Evolutionary conservation across 92 coral and sea anemone species (phyloP), one percentile per base, ranked within the genome.

Genomic region (Porites divaricata): DNA sequence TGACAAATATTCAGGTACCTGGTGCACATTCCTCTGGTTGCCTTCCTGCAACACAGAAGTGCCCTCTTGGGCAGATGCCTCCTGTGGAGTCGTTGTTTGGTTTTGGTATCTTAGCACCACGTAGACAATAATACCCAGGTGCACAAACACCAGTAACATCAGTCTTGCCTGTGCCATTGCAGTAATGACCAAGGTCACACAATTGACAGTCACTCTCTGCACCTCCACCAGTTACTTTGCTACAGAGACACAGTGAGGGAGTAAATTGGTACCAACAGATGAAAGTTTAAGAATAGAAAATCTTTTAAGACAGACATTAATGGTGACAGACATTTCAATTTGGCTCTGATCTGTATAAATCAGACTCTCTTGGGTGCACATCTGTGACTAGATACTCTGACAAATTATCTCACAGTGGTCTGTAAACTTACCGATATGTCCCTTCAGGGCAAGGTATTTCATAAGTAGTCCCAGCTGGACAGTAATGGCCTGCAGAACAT

Each of bases 81-180:
- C 98, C 98, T 68, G 93, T 88, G 25, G 97, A 90, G 49, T 95
- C 99, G 72, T 96, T 96, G 78, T 95, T 96, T 1, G 99, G 99
- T 56, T 76, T 90, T 49, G 99, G 93, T 21, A 92, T 75, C 17
- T 70, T 72, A 5, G 98, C 95, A 26, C 98, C 97, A 23, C 95
- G 85, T 19, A 9, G 65, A 63, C 99, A 96, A 72, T 84, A 93
- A 84, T 92, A 96, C 12, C 99, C 99, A 17, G 94, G 74, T 45
- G 77, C 88, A 74, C 99, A 96, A 25, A 25, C 64, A 8, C 87
- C 97, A 28, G 94, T 76, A 35, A 84, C 85, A 0, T 26, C 65
- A 2, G 87, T 91, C 70, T 73, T 85, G 2, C 95, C 97, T 52
- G 97, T 91, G 23, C 85, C 94, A 72, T 93, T 96, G 80, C 99